Evolutionary conservation across 2,888 invertebrate genomes (phyloP), one percentile per base, ranked within the genome.

Genomic region (Hofmannophila pseudospretella): DNA sequence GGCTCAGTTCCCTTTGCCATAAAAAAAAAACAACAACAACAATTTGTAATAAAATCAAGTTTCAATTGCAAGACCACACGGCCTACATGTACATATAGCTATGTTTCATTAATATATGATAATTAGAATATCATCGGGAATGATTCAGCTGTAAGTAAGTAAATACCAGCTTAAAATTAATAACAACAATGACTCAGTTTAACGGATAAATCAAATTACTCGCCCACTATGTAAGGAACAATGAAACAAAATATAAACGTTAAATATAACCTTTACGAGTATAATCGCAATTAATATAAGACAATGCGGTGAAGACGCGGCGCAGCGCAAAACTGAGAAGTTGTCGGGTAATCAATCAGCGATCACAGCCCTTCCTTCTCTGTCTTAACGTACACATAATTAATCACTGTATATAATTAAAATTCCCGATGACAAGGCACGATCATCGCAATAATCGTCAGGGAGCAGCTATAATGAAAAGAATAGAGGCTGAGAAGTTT

Each of bases 331-430:
- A 69, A 71, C 69, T 66, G 59, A 53, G 63, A 63, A 74, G 71
- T 65, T 69, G 58, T 57, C 60, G 62, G 58, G 73, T 78, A 79
- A 85, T 82, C 84, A 81, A 85, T 84, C 85, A 85, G 70, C 67
- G 58, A 78, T 78, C 68, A 56, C 57, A 49, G 51, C 60, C 66
- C 63, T 44, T 52, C 58, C 58, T 57, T 62, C 52, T 52, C 49
- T 58, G 64, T 72, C 74, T 74, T 62, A 66, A 65, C 64, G 74
- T 76, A 77, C 68, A 74, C 65, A 79, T 81, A 81, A 85, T 86
- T 86, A 84, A 86, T 86, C 82, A 86, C 66, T 55, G 64, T 67
- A 77, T 80, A 76, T 85, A 84, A 86, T 84, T 84, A 84, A 84
- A 82, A 85, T 78, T 67, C 67, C 60, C 70, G 78, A 84, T 86